Conservation (phyloP, 2,888 invertebrate genomes). For the Mongoloraphidia duomilia region DNA sequence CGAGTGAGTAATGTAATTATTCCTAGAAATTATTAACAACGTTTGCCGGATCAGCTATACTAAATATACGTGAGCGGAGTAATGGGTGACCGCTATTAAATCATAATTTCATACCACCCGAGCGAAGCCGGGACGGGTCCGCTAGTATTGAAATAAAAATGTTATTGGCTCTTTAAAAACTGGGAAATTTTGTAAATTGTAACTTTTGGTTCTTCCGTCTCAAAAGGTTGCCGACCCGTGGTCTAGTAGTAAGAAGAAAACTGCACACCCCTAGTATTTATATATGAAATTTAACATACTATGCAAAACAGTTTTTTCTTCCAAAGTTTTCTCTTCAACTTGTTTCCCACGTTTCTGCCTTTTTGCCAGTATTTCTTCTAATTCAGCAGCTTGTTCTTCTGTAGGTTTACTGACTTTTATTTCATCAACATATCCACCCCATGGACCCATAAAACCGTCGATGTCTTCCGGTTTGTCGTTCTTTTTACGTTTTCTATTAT, state of each 20-base stretch:
- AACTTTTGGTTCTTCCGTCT: too few species aligned
- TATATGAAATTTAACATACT: constrained; percentile 38
- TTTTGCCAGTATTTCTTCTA: constrained; percentile 89
- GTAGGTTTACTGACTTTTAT: constrained; percentile 75
- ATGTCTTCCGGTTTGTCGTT: constrained; percentile 87
- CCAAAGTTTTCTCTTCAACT: constrained; percentile 82
- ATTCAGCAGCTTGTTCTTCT: constrained; percentile 83
- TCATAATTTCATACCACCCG: too few species aligned
- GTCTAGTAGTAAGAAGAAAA: not conserved
- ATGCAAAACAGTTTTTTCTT: constrained; percentile 90
- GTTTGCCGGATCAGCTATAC: too few species aligned
- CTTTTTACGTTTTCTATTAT: constrained; percentile 68
- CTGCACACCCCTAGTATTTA: constrained; percentile 4
- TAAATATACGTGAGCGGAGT: too few species aligned
- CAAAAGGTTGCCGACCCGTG: too few species aligned
- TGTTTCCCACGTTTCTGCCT: constrained; percentile 74
- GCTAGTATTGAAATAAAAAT: too few species aligned
- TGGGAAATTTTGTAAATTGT: too few species aligned
- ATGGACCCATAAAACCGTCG: constrained; percentile 92
- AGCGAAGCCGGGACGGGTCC: too few species aligned
- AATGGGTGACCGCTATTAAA: too few species aligned
- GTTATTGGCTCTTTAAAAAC: too few species aligned
- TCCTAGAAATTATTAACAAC: too few species aligned
- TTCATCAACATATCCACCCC: constrained; percentile 92
- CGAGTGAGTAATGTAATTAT: too few species aligned